Evolutionary conservation across 2,113 vertebrate species (phyloP).

Genomic region (Upupa epops): DNA sequence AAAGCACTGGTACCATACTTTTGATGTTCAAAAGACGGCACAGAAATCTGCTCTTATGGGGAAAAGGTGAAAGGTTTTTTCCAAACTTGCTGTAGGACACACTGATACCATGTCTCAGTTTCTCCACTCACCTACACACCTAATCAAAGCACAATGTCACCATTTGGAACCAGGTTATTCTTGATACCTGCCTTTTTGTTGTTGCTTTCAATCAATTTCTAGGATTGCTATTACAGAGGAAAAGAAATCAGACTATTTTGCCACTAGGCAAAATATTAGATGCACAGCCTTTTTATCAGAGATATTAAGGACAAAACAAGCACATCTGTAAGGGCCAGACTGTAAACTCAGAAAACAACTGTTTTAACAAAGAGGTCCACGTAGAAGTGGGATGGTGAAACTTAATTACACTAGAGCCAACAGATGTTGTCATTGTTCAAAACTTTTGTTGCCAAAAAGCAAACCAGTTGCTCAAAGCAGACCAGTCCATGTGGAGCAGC

Average conservation of each 20-base stretch:
- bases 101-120: neutral
- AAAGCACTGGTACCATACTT: neutral
- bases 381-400: constrained; percentile 12
- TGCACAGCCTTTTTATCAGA: neutral
- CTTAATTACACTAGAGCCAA: neutral
- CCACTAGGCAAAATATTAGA: neutral
- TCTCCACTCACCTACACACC: neutral
- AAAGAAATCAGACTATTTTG: neutral
- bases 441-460: neutral
- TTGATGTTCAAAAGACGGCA: neutral
- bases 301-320: neutral
- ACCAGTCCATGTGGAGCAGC: accelerated
- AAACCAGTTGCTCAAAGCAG: neutral
- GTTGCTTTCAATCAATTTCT: neutral
- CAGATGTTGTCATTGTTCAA: neutral
- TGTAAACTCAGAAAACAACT: neutral
- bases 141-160: neutral
- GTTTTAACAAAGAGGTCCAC: constrained; percentile 11
- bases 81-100: neutral
- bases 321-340: neutral
- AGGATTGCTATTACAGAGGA: neutral
- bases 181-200: neutral
- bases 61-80: neutral
- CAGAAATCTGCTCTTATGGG: accelerated
- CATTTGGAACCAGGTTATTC: neutral